Evolutionary conservation across 1,140 invertebrate species (phyloP), one percentile per base, ranked within the genome.

Genomic region (Oedothorax gibbosus): DNA sequence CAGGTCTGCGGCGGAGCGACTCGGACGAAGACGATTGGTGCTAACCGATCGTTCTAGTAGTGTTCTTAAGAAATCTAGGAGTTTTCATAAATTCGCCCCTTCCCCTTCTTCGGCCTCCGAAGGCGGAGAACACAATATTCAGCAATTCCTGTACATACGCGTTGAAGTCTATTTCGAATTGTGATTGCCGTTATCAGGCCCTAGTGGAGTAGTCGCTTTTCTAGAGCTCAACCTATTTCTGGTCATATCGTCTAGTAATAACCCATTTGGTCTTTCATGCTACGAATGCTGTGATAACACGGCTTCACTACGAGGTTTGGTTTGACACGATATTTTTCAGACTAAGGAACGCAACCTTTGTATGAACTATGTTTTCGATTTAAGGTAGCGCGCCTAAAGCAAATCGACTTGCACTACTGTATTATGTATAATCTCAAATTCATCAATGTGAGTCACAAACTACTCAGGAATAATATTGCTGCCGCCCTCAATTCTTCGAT

Each of bases 11-110:
- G 15, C 53, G 77, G 51, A 82, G 54, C 56, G 85, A 86, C 60
- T 86, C 85, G 20, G 85, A 86, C 57, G 85, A 86, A 56, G 85
- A 86, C 54, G 85, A 86, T 82, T 86, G 85, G 85, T 86, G 85
- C 73, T 86, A 82, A 78, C 83, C 83, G 71, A 76, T 78, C 83
- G 51, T 66, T 56, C 69, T n/a, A 84, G 54, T 76, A 76, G 81
- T 72, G 68, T 84, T 84, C 51, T 84, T 72, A 76, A 66, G 35
- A 35, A 72, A 75, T 84, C 20, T 84, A 84, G 81, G 20, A 84
- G 60, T 35, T 35, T 35, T 35, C 35, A 35, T 35, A 35, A 35
- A 35, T 35, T 35, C 35, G 35, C 35, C 35, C 35, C 35, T 35
- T 35, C 35, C 35, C 35, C 35, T 35, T 35, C 35, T 35, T 35